These are phyloP conservation scores for Xiphophorus maculatus DNA, from an alignment of 2,113 vertebrate genomes.

Conservation along the genomic window DNA sequence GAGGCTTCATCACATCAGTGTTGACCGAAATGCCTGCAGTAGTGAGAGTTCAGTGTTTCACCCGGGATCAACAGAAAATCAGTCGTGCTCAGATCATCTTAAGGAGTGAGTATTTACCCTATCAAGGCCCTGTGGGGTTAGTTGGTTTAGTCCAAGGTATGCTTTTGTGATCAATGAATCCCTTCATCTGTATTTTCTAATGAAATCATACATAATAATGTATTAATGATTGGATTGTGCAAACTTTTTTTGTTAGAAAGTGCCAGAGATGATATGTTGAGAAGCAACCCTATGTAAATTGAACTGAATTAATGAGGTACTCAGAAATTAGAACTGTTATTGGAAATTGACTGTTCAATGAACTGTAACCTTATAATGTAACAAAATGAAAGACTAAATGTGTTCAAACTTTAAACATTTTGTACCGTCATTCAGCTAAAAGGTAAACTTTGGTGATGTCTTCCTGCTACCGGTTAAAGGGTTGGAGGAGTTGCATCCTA, in stretches of 20 bases:
- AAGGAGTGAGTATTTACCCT: slow-evolving; percentile 71
- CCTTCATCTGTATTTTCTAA: neutral
- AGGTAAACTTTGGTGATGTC: too few relatives aligned
- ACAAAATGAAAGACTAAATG: neutral
- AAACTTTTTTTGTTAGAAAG: too few relatives aligned
- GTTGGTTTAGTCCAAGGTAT: neutral
- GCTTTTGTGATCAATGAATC: neutral
- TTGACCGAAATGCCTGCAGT: slow-evolving; percentile 64
- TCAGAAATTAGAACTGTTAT: neutral
- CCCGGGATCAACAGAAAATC: slow-evolving; percentile 64
- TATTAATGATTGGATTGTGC: too few relatives aligned
- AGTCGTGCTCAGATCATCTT: slow-evolving; percentile 74
- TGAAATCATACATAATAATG: too few relatives aligned
- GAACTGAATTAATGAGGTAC: neutral
- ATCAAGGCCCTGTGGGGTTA: neutral
- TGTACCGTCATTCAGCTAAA: too few relatives aligned
- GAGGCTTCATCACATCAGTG: slow-evolving; percentile 2
- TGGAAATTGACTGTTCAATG: neutral
- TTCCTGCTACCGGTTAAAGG: too few relatives aligned
- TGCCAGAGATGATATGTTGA: too few relatives aligned
- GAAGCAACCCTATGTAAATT: too few relatives aligned
- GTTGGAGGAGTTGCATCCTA: too few relatives aligned
- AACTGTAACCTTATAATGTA: too few relatives aligned
- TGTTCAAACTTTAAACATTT: too few relatives aligned
- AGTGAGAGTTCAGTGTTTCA: slow-evolving; percentile 42